Conservation (phyloP, 2,888 invertebrate genomes). For the Eilema griseolum region DNA sequence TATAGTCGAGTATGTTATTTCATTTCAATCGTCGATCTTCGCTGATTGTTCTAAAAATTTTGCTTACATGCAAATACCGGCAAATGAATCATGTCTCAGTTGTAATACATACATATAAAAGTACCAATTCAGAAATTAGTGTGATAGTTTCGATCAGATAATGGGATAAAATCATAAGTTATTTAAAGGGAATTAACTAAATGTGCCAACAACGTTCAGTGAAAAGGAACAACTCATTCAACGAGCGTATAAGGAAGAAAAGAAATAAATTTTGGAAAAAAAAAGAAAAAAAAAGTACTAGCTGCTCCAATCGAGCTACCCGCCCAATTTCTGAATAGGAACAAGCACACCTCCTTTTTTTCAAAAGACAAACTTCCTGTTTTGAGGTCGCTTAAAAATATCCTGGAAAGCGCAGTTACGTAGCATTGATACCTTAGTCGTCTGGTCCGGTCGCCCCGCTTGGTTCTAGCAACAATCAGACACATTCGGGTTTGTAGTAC, state of each 20-base stretch:
- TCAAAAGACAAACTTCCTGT: slow-evolving; percentile 1
- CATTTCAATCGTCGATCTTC: slow-evolving; percentile 4
- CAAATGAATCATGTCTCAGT: slow-evolving; percentile 8
- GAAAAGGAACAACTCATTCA: neutral
- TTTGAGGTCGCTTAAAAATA: slow-evolving; percentile 11
- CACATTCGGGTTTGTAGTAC: slow-evolving; percentile 16
- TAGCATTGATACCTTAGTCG: slow-evolving; percentile 19
- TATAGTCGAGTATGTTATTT: neutral
- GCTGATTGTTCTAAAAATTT: neutral
- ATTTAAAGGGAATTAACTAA: neutral
- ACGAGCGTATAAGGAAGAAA: slow-evolving; percentile 6
- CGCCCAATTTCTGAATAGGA: slow-evolving; percentile 42
- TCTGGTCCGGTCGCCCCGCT: slow-evolving; percentile 5
- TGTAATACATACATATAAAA: slow-evolving; percentile 16
- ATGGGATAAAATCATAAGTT: slow-evolving; percentile 1
- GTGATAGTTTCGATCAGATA: slow-evolving; percentile 29
- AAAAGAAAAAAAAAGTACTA: neutral
- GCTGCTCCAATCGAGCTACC: slow-evolving; percentile 36
- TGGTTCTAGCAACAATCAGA: slow-evolving; percentile 25
- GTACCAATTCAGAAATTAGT: slow-evolving; percentile 43
- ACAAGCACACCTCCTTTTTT: slow-evolving; percentile 22
- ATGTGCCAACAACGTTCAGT: too few species aligned
- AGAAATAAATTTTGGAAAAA: slow-evolving; percentile 14
- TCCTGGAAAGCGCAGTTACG: slow-evolving; percentile 20
- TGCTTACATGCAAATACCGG: neutral